These are phyloP conservation scores for Cassiopea andromeda DNA, from an alignment of 30 jellyfish, hydroid and myxozoan species.

Conservation along the genomic window DNA sequence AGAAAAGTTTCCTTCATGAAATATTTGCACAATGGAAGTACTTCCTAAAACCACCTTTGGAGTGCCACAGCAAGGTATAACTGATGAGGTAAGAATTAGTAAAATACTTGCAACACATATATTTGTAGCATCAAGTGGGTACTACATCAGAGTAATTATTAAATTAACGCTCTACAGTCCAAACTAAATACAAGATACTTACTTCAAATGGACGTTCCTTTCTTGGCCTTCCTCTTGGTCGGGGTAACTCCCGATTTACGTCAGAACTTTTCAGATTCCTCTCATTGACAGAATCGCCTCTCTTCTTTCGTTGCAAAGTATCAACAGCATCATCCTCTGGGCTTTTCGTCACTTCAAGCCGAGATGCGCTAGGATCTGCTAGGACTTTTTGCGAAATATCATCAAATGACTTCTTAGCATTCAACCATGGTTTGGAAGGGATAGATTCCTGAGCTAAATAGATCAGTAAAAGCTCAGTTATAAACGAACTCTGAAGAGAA, in stretches of 20 bases:
- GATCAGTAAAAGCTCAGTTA: neutral
- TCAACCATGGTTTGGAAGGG: slow-evolving; percentile 56
- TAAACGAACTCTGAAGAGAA: neutral
- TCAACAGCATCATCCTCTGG: slow-evolving; percentile 61
- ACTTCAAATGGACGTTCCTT: slow-evolving; percentile 49
- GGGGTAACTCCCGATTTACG: neutral
- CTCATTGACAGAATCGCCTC: neutral
- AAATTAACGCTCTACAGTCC: neutral
- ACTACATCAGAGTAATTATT: neutral
- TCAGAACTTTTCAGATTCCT: neutral
- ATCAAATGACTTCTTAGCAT: slow-evolving; percentile 16
- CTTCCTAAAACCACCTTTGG: no score
- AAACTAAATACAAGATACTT: neutral
- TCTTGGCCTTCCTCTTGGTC: slow-evolving; percentile 66
- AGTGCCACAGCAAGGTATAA: no score
- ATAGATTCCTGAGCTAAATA: neutral
- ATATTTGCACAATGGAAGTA: no score
- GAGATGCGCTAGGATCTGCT: slow-evolving; percentile 9
- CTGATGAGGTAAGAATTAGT: no score
- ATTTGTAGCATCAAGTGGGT: neutral
- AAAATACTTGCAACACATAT: no score
- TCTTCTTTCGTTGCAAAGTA: slow-evolving; percentile 47
- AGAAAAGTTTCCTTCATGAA: no score
- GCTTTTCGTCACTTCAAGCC: slow-evolving; percentile 45
- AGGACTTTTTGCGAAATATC: slow-evolving; percentile 2